Evolutionary conservation across 2,888 invertebrate genomes (phyloP).

Genomic region (Odontocerum albicorne): DNA sequence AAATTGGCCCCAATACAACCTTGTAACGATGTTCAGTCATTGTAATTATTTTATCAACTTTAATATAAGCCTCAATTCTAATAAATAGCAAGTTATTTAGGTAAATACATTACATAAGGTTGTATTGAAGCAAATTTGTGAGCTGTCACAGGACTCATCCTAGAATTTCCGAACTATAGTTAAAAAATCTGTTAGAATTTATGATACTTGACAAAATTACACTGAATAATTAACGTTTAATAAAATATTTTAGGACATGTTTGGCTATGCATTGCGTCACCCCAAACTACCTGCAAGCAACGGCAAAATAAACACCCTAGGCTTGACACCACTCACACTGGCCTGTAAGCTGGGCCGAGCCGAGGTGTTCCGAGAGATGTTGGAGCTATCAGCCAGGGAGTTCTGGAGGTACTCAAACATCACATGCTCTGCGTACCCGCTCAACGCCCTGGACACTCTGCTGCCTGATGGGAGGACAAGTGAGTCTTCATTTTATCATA

Average conservation of each 20-base stretch:
- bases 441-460: slow-evolving; percentile 94
- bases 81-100: too few relatives aligned
- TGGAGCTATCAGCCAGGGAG: slow-evolving; percentile 91
- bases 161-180: too few relatives aligned
- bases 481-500: slow-evolving; percentile 50
- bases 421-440: slow-evolving; percentile 95
- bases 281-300: slow-evolving; percentile 92
- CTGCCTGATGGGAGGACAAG: slow-evolving; percentile 94
- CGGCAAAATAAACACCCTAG: slow-evolving; percentile 84
- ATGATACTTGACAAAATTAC: too few relatives aligned
- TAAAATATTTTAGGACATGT: slow-evolving; percentile 95
- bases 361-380: slow-evolving; percentile 96
- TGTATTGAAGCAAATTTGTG: too few relatives aligned
- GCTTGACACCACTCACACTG: slow-evolving; percentile 92
- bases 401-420: slow-evolving; percentile 99
- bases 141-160: too few relatives aligned
- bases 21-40: too few relatives aligned
- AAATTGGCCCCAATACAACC: too few relatives aligned
- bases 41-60: too few relatives aligned
- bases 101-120: too few relatives aligned
- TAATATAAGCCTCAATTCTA: too few relatives aligned
- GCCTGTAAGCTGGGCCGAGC: slow-evolving; percentile 96
- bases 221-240: too few relatives aligned
- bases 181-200: too few relatives aligned
- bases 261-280: slow-evolving; percentile 94